A percentile compares a stretch with the other conserved stretches of the same genome.
Evolutionary conservation across 2,113 vertebrate genomes (phyloP).

Genomic region (Psilopogon haemacephalus): DNA sequence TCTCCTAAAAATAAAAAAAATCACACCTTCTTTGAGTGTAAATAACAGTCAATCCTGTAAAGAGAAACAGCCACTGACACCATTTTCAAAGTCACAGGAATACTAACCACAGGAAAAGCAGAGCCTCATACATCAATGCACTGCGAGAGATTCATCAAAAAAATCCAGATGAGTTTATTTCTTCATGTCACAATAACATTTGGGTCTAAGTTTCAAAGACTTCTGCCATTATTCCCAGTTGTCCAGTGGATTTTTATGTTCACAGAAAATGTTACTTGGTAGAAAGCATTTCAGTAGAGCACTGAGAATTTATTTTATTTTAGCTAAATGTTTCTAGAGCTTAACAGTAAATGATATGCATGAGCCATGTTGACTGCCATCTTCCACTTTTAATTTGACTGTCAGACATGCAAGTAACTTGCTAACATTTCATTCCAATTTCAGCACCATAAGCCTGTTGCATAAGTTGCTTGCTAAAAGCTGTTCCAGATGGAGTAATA

Average conservation of each 20-base stretch:
- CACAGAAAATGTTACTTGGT: not conserved
- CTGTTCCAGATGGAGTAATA: slow-evolving; percentile 32
- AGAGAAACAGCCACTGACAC: not conserved
- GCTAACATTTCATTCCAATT: slow-evolving; percentile 29
- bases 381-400: slow-evolving; percentile 42
- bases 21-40: not conserved
- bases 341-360: slow-evolving; percentile 26
- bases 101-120: not conserved
- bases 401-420: slow-evolving; percentile 47
- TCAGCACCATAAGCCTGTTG: not conserved
- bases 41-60: not conserved
- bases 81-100: not conserved
- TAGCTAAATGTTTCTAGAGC: slow-evolving; percentile 11
- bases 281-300: not conserved
- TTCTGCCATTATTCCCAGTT: not conserved
- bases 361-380: slow-evolving; percentile 35
- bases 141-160: not conserved
- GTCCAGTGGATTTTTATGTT: not conserved
- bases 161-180: not conserved
- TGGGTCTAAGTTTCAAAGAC: not conserved
- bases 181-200: not conserved
- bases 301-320: slow-evolving; percentile 13
- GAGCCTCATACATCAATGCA: not conserved
- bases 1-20: not conserved
- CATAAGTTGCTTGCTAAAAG: slow-evolving; percentile 37